Percentiles rank a stretch among this genome's conserved stretches.
Evolutionary conservation across 2,888 invertebrate genomes (phyloP).

Genomic region (Tridacna crocea): DNA sequence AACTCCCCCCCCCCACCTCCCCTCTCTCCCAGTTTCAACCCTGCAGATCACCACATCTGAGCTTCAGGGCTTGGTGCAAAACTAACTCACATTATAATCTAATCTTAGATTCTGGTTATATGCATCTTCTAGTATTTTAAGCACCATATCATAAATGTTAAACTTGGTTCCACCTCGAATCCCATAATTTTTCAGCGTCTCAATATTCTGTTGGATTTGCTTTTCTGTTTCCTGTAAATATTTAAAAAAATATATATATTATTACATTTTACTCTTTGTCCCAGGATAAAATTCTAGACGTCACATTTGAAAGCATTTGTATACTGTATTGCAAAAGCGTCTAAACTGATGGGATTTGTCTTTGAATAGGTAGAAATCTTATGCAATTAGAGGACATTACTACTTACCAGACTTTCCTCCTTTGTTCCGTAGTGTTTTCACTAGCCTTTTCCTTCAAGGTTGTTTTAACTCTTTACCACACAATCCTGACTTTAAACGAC

Average conservation of each 20-base stretch:
- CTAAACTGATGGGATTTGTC: not conserved
- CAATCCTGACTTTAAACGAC: too few species aligned
- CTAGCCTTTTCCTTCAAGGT: not conserved
- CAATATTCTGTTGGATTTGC: not conserved
- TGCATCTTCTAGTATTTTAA: not conserved
- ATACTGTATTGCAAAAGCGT: not conserved
- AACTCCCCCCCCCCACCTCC: too few species aligned
- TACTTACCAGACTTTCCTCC: not conserved
- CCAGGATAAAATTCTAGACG: not conserved
- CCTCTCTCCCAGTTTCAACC: not conserved
- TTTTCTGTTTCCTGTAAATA: not conserved
- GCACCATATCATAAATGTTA: conserved; percentile 1
- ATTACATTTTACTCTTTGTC: not conserved
- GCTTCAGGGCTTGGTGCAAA: not conserved
- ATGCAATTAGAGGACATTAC: not conserved
- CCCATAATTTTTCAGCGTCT: not conserved
- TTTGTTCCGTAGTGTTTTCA: too few species aligned
- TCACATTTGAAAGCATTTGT: not conserved
- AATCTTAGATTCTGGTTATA: conserved; percentile 2
- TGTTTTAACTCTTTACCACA: too few species aligned
- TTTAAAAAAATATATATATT: not conserved
- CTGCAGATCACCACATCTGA: not conserved
- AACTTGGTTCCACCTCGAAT: not conserved
- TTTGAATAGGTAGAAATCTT: not conserved
- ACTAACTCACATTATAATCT: not conserved